Evolutionary conservation across 2,888 invertebrate genomes (phyloP), one percentile per base, ranked within the genome.

Genomic region (Melanophora roralis): DNA sequence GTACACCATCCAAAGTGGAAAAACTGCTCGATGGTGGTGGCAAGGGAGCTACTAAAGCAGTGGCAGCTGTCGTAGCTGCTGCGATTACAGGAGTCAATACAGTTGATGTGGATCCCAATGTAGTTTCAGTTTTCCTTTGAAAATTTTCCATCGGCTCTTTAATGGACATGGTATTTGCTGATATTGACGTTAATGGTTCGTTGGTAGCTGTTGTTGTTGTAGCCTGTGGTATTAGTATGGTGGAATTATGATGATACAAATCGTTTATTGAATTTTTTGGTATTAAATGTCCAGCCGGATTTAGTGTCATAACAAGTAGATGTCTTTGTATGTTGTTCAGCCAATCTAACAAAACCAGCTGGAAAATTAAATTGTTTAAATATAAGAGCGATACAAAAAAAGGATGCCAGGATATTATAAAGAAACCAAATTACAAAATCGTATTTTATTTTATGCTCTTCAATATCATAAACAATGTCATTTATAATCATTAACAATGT

Each of bases 231-330:
- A 75, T 64, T 16, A 74, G 60, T 57, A 84, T 57, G 38, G 84
- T 72, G 78, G 85, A 88, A 62, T 84, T 86, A 71, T 83, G 83
- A 68, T 83, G 83, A 73, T 86, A 86, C 40, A 88, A 84, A 88
- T 91, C 86, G 86, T 92, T 78, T 87, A 91, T 81, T 86, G 89
- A 78, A 88, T 86, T 64, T 45, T 86, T 84, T 45, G 92, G 91
- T 49, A 90, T 86, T 16, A 93, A 87, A 86, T 88, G 86, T n/a
- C 91, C 91, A 19, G 88, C 88, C 6, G 89, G 84, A 82, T 89
- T 90, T 59, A 91, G 83, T 14, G 88, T 88, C 82, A 91, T 88
- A 60, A 91, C 87, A 74, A 91, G 85, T 73, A 90, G 88, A 79
- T 89, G 86, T 23, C 84, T 84, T 32, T 87, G 86, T n/a, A 88